Evolutionary conservation across 2,888 invertebrate genomes (phyloP).

Genomic region (Thyatira batis): DNA sequence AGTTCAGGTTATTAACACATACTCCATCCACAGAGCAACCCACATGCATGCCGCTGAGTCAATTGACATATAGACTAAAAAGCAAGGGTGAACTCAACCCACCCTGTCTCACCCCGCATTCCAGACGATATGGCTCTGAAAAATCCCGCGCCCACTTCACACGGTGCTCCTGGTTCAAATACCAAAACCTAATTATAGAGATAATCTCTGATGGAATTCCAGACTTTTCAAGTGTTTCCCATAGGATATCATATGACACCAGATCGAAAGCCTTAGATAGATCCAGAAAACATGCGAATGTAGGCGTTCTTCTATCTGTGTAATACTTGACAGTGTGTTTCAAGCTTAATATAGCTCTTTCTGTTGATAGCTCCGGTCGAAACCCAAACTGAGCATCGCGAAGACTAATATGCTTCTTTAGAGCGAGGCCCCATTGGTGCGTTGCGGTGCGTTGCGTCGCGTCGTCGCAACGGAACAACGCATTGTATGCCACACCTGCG

Average conservation of each 20-base stretch:
- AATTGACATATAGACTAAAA: slow-evolving; percentile 2
- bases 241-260: too few relatives aligned
- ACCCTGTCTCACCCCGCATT: slow-evolving; percentile 12
- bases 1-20: not conserved
- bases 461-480: too few relatives aligned
- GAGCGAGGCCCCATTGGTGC: too few relatives aligned
- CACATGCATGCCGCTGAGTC: slow-evolving; percentile 2
- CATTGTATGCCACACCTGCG: too few relatives aligned
- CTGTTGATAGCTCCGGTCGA: slow-evolving; percentile 1
- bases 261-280: slow-evolving; percentile 7
- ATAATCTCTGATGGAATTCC: not conserved
- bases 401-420: not conserved
- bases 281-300: slow-evolving; percentile 9
- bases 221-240: not conserved
- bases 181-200: not conserved
- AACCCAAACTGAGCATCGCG: slow-evolving; percentile 6
- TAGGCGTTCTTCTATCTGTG: slow-evolving; percentile 4
- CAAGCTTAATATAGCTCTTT: not conserved
- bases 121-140: slow-evolving; percentile 5
- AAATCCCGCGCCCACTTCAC: slow-evolving; percentile 7
- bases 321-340: slow-evolving; percentile 7
- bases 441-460: too few relatives aligned
- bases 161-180: slow-evolving; percentile 5
- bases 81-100: slow-evolving; percentile 3
- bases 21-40: slow-evolving; percentile 2